Evolutionary conservation across 2,888 invertebrate species (phyloP).

Genomic region (Linyphia triangularis): DNA sequence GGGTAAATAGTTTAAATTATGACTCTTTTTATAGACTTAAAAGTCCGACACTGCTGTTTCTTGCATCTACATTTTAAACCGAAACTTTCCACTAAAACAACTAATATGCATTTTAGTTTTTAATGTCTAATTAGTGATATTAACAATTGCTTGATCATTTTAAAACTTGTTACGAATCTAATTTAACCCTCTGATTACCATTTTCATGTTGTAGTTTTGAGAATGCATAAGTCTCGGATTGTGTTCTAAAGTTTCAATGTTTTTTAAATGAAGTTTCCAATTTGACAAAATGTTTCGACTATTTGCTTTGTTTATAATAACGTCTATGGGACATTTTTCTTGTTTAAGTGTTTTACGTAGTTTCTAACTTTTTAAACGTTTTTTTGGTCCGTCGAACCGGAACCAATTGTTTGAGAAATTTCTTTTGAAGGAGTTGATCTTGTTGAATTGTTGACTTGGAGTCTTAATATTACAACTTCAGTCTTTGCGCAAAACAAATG

Average conservation of each 20-base stretch:
- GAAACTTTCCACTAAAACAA: not conserved
- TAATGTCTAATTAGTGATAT: constrained; percentile 42
- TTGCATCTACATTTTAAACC: constrained; percentile 54
- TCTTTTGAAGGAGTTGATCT: not conserved
- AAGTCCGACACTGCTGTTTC: constrained; percentile 45
- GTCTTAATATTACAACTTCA: not conserved
- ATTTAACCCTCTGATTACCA: not conserved
- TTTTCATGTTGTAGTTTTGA: not conserved
- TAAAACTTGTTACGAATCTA: too few relatives aligned
- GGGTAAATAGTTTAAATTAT: not conserved
- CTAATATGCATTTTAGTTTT: constrained; percentile 28
- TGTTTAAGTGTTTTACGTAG: constrained; percentile 41
- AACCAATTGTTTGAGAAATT: not conserved
- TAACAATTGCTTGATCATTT: constrained; percentile 11
- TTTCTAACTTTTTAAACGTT: constrained; percentile 45
- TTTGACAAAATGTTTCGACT: constrained; percentile 55
- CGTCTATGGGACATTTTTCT: constrained; percentile 39
- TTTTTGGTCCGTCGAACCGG: not conserved
- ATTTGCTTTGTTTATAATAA: constrained; percentile 42
- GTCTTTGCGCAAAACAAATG: not conserved
- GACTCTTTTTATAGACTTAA: constrained; percentile 30
- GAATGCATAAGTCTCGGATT: not conserved
- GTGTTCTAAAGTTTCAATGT: not conserved
- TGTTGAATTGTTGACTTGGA: constrained; percentile 13
- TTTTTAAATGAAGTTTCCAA: constrained; percentile 35